A percentile compares a stretch with the other conserved stretches of the same genome.
phyloP scores from a whole-genome alignment of 2,888 invertebrate species.

The Aphrophora alni region DNA sequence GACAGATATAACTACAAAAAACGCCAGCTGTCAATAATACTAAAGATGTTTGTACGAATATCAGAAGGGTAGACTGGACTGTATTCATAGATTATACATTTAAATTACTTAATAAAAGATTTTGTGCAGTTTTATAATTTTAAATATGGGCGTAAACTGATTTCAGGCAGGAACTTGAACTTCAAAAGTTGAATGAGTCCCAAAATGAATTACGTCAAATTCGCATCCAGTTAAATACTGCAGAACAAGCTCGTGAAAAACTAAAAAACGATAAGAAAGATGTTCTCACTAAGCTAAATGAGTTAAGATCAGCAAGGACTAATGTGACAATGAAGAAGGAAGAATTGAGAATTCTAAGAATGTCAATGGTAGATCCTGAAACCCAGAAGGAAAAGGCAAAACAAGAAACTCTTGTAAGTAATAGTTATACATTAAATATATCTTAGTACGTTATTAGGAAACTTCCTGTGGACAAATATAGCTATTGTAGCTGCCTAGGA shows the following conservation, averaged over 20 bases:
- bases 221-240: neutral
- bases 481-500: too few species aligned
- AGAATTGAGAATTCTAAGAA: conserved; percentile 54
- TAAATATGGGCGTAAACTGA: too few species aligned
- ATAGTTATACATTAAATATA: too few species aligned
- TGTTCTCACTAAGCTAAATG: neutral
- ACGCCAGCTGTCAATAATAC: too few species aligned
- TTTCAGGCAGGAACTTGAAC: neutral
- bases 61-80: too few species aligned
- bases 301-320: neutral
- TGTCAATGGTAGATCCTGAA: conserved; percentile 50
- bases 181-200: neutral
- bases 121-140: too few species aligned
- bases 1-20: too few species aligned
- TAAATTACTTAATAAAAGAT: too few species aligned
- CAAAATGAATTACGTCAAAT: neutral
- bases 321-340: conserved; percentile 47
- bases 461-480: too few species aligned
- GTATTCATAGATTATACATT: too few species aligned
- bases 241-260: neutral
- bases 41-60: too few species aligned
- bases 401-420: conserved; percentile 52
- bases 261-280: neutral
- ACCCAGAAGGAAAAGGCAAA: conserved; percentile 52
- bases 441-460: too few species aligned